A percentile compares a stretch with the other conserved stretches of the same genome.
phyloP scores from a whole-genome alignment of 2,888 invertebrate genomes.

The Darwinula stevensoni region DNA sequence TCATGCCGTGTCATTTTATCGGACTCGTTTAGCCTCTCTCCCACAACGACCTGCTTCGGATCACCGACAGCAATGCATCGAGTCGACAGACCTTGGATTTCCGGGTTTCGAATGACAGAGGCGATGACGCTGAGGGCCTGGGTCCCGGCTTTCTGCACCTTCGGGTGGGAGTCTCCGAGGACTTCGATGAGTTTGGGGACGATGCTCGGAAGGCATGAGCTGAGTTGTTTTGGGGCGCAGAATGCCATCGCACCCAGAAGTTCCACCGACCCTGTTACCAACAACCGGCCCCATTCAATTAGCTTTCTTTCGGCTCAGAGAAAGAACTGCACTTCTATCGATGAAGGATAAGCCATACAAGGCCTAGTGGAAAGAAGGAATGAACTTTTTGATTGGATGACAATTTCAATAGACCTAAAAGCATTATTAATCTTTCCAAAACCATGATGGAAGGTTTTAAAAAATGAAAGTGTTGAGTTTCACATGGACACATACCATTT shows the following conservation, averaged over 20 bases:
- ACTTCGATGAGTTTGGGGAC: slow-evolving; percentile 84
- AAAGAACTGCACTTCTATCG: slow-evolving; percentile 4
- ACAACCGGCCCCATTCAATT: no score
- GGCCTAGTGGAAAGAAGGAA: no score
- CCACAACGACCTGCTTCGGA: no score
- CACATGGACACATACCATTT: no score
- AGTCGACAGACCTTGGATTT: slow-evolving; percentile 54
- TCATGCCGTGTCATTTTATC: no score
- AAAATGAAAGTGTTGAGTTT: no score
- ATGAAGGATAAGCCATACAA: slow-evolving; percentile 1
- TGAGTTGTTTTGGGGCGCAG: slow-evolving; percentile 94
- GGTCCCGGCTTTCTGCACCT: slow-evolving; percentile 85
- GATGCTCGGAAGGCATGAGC: slow-evolving; percentile 87
- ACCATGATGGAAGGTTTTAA: no score
- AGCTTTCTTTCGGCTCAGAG: not conserved
- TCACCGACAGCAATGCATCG: no score
- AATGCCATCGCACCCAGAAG: slow-evolving; percentile 91
- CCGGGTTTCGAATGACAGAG: slow-evolving; percentile 89
- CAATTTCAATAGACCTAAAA: no score
- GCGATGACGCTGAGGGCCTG: slow-evolving; percentile 87
- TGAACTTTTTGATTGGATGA: no score
- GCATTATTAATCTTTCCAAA: no score
- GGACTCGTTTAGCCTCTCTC: no score
- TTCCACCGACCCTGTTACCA: slow-evolving; percentile 51
- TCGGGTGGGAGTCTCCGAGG: slow-evolving; percentile 83